Evolutionary conservation across 2,888 invertebrate genomes (phyloP).

Genomic region (Cyrtodaria siliqua): DNA sequence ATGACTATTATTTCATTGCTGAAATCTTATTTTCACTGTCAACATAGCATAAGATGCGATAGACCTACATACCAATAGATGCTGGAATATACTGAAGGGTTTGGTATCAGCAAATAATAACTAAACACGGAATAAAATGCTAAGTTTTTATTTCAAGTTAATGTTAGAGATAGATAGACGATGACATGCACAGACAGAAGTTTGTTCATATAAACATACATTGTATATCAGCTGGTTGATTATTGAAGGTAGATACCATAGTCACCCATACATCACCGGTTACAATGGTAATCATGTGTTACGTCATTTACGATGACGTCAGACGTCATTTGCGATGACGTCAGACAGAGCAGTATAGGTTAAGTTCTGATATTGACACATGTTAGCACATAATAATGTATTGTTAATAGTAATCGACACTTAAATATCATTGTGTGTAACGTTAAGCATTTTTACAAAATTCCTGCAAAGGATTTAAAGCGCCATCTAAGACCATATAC

Average conservation of each 20-base stretch:
- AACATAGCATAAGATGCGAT: too few relatives aligned
- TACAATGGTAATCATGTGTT: conserved; percentile 45
- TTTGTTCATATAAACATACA: conserved; percentile 63
- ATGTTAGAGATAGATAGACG: conserved; percentile 66
- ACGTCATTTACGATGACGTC: conserved; percentile 56
- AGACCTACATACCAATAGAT: too few relatives aligned
- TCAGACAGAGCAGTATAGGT: conserved; percentile 33
- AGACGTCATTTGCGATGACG: too few relatives aligned
- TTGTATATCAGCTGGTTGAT: conserved; percentile 51
- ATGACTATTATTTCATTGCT: too few relatives aligned
- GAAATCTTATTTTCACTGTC: too few relatives aligned
- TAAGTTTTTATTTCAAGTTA: conserved; percentile 73
- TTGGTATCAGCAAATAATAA: too few relatives aligned
- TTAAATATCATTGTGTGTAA: conserved; percentile 27
- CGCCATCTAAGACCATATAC: conserved; percentile 25
- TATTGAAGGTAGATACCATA: conserved; percentile 28
- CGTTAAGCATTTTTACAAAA: conserved; percentile 37
- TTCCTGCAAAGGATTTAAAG: conserved; percentile 33
- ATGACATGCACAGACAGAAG: conserved; percentile 61
- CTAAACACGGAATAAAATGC: conserved; percentile 53
- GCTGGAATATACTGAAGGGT: too few relatives aligned
- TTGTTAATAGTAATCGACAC: conserved; percentile 16
- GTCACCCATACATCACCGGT: conserved; percentile 13
- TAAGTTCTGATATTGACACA: conserved; percentile 44
- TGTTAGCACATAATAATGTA: conserved; percentile 45